These are phyloP conservation scores for Benthosema pterotum DNA, from an alignment of 2,797 vertebrate genomes.

Conservation along the genomic window DNA sequence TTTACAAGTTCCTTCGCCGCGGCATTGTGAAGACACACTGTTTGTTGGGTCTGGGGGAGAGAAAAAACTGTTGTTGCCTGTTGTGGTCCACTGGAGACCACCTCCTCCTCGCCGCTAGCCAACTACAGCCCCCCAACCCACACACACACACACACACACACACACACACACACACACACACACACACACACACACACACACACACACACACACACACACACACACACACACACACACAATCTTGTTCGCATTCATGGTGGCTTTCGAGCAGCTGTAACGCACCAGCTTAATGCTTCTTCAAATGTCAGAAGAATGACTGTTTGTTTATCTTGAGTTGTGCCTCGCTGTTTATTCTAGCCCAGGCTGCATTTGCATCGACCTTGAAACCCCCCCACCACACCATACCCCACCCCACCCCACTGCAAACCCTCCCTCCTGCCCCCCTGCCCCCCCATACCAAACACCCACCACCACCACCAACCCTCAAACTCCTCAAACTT, in stretches of 20 bases:
- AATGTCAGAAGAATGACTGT: conserved; percentile 93
- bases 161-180: not conserved
- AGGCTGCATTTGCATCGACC: conserved; percentile 91
- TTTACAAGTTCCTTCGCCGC: conserved; percentile 79
- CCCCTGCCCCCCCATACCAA: conserved; percentile 55
- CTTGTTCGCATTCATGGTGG: conserved; percentile 83
- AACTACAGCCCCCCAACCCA: no score
- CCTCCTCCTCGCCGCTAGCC: conserved; percentile 18
- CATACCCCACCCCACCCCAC: no score
- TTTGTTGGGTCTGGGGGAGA: conserved; percentile 76
- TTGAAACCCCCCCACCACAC: no score
- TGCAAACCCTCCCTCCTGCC: no score
- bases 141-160: no score
- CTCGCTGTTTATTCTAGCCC: conserved; percentile 90
- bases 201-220: no score
- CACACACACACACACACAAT: conserved; percentile 60
- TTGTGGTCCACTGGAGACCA: conserved; percentile 64
- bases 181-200: no score
- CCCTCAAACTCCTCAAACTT: conserved; percentile 52
- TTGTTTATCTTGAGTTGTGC: conserved; percentile 95
- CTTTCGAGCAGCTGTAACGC: conserved; percentile 88
- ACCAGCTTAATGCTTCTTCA: conserved; percentile 87
- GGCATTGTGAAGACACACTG: conserved; percentile 73
- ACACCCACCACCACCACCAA: conserved; percentile 26
- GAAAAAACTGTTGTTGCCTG: conserved; percentile 79